These are phyloP conservation scores for Danio choprae DNA, from an alignment of 2,797 vertebrate genomes.

Conservation along the genomic window DNA sequence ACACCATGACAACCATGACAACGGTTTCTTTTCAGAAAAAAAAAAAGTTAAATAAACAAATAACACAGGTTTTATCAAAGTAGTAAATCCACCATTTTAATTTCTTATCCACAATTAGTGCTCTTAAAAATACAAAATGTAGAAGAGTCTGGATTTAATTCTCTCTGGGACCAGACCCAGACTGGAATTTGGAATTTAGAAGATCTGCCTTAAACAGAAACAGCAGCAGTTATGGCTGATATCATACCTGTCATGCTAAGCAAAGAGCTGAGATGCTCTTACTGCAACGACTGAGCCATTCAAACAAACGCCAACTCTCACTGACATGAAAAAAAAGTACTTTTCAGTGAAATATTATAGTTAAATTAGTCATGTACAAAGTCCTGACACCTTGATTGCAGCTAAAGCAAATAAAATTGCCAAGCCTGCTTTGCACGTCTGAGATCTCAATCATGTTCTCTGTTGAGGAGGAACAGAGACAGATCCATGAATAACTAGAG, in stretches of 20 bases:
- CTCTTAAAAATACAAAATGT: too few relatives aligned
- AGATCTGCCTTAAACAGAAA: background rate
- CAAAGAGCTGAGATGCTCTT: background rate
- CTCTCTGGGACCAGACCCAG: too few relatives aligned
- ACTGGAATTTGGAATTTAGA: too few relatives aligned
- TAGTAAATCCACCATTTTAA: too few relatives aligned
- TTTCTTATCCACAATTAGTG: too few relatives aligned
- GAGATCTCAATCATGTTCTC: conserved; percentile 25
- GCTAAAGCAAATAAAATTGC: conserved; percentile 35
- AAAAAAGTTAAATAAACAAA: too few relatives aligned
- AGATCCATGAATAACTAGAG: conserved; percentile 26
- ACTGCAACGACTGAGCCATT: background rate
- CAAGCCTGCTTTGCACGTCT: conserved; percentile 15
- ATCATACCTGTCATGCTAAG: background rate
- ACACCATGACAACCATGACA: too few relatives aligned
- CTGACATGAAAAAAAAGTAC: background rate
- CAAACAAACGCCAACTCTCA: conserved; percentile 16
- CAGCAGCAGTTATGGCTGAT: background rate
- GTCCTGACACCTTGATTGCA: conserved; percentile 23
- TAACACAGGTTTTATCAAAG: too few relatives aligned
- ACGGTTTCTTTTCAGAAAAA: too few relatives aligned
- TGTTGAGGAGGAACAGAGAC: conserved; percentile 16
- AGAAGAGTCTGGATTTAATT: too few relatives aligned
- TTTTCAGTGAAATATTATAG: conserved; percentile 6
- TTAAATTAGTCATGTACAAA: conserved; percentile 17